These are phyloP conservation scores for Cataglyphis cursor DNA, from an alignment of 2,888 invertebrate species.

Conservation along the genomic window DNA sequence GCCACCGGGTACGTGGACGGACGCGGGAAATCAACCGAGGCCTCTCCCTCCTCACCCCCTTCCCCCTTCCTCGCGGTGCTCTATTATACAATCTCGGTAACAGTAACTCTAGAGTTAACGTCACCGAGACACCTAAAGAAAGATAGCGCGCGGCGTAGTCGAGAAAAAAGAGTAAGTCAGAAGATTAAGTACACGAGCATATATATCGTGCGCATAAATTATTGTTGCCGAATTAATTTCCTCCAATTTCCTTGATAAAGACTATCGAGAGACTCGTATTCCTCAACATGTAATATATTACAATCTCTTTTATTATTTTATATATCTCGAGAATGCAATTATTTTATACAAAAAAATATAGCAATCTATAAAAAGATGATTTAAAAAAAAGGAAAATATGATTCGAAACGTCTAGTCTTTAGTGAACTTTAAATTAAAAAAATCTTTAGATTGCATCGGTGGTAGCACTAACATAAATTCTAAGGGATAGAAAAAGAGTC, in stretches of 20 bases:
- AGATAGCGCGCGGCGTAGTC: conserved; percentile 6
- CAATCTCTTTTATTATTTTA: not conserved
- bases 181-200: conserved; percentile 4
- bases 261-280: not conserved
- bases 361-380: not conserved
- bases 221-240: conserved; percentile 7
- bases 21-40: conserved; percentile 66
- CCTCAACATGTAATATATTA: not conserved
- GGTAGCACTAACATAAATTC: conserved; percentile 38
- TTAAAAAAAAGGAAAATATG: not conserved
- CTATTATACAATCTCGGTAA: conserved; percentile 55
- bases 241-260: not conserved
- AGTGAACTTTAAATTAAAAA: conserved; percentile 17
- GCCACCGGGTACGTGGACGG: conserved; percentile 66
- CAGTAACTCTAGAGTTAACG: conserved; percentile 38
- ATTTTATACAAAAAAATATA: not conserved
- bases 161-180: not conserved
- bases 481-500: conserved; percentile 65
- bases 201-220: not conserved
- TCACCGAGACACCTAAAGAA: not conserved
- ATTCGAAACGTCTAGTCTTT: not conserved
- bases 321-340: not conserved
- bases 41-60: conserved; percentile 44
- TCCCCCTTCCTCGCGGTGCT: conserved; percentile 40
- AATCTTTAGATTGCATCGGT: not conserved